A percentile compares a stretch with the other conserved stretches of the same genome.
Evolutionary conservation across 1,140 invertebrate species (phyloP).

Genomic region (Mycetomoellerius zeteki): DNA sequence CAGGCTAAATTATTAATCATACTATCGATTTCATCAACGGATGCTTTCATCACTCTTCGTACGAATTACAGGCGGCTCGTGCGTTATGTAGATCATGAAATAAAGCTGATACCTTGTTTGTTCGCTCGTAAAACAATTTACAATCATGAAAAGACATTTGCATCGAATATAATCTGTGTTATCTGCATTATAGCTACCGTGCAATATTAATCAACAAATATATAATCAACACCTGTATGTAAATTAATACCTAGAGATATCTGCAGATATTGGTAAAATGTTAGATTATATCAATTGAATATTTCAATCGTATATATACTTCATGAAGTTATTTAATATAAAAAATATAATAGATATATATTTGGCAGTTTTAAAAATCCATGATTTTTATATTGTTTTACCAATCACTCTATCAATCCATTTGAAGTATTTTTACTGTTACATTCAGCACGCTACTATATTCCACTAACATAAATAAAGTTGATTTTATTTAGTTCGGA

Average conservation of each 20-base stretch:
- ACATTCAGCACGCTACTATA: not conserved
- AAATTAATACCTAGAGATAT: not conserved
- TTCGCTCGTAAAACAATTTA: constrained; percentile 71
- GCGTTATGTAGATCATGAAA: constrained; percentile 48
- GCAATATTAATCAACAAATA: constrained; percentile 52
- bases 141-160: constrained; percentile 51
- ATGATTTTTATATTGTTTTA: constrained; percentile 8
- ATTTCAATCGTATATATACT: not conserved
- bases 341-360: not conserved
- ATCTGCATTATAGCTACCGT: constrained; percentile 43
- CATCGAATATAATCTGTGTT: not conserved
- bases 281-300: not conserved
- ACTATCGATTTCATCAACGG: constrained; percentile 74
- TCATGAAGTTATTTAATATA: not conserved
- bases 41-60: constrained; percentile 63
- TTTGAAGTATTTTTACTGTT: not conserved
- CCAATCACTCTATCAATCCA: not conserved
- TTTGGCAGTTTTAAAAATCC: not conserved
- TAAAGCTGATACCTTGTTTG: constrained; percentile 53
- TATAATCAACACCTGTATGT: not conserved
- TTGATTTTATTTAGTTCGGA: constrained; percentile 7
- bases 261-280: not conserved
- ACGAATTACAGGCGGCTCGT: constrained; percentile 55
- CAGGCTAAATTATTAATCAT: constrained; percentile 73
- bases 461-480: not conserved